Conservation (phyloP, 2,797 vertebrate genomes). For the Carduelis carduelis region DNA sequence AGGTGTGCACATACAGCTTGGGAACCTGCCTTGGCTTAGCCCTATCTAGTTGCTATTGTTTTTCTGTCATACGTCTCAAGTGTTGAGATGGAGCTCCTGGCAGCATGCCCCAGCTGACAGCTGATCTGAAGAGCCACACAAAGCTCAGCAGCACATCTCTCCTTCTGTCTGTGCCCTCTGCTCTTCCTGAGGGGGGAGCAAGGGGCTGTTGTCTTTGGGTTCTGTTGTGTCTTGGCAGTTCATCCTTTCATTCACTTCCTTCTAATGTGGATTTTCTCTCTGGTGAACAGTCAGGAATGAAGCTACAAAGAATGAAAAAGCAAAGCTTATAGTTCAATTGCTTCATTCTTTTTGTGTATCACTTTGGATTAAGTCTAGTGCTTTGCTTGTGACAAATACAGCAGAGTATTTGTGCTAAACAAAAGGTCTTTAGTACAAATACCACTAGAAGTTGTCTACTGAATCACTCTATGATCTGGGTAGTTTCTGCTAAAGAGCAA, state of each 20-base stretch:
- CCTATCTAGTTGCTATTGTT: neutral
- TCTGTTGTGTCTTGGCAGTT: neutral
- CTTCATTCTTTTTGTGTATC: neutral
- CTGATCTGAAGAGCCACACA: neutral
- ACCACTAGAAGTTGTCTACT: neutral
- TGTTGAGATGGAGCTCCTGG: neutral
- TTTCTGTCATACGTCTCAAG: neutral
- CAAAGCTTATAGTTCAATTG: neutral
- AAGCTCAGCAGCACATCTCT: neutral
- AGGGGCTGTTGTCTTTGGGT: neutral
- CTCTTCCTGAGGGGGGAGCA: neutral
- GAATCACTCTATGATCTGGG: neutral
- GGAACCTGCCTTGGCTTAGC: neutral
- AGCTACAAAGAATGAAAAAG: neutral
- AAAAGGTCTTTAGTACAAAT: neutral
- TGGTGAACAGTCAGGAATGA: neutral
- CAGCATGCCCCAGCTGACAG: neutral
- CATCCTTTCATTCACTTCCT: neutral
- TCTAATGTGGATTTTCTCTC: neutral
- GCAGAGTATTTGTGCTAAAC: neutral
- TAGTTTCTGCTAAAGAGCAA: neutral
- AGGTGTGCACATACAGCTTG: fast-evolving
- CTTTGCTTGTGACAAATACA: neutral
- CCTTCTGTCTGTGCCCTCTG: neutral
- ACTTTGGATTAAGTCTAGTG: neutral